These are phyloP conservation scores for Micromussa lordhowensis DNA, from an alignment of 92 coral and sea anemone genomes.

Conservation along the genomic window DNA sequence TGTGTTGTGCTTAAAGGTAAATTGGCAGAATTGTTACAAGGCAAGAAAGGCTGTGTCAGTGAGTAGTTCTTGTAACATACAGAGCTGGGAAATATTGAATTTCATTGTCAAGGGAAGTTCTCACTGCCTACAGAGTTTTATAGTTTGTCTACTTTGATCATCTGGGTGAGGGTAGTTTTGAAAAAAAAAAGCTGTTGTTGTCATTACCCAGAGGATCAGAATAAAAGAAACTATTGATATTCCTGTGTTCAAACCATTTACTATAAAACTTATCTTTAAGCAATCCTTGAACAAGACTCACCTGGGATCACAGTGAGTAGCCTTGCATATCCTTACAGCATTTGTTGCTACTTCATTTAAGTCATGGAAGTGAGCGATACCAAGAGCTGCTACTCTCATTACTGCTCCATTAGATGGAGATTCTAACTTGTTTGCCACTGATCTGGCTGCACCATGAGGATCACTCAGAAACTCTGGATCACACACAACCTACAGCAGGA, in stretches of 20 bases:
- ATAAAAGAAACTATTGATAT: background rate
- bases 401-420: constrained; percentile 95
- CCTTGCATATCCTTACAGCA: constrained; percentile 91
- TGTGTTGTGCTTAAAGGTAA: too few relatives aligned
- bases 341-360: constrained; percentile 86
- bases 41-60: background rate
- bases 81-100: background rate
- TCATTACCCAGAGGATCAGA: too few relatives aligned
- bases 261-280: background rate
- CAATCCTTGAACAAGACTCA: constrained; percentile 8
- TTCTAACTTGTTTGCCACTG: constrained; percentile 76
- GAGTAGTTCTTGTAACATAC: background rate
- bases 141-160: too few relatives aligned
- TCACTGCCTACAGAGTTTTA: background rate
- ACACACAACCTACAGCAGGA: constrained; percentile 71
- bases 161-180: too few relatives aligned
- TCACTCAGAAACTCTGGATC: constrained; percentile 85
- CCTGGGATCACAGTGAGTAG: constrained; percentile 96
- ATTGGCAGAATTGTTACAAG: background rate
- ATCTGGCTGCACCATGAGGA: constrained; percentile 92
- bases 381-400: constrained; percentile 89
- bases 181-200: too few relatives aligned
- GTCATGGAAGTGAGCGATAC: constrained; percentile 90
- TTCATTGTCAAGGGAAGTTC: background rate
- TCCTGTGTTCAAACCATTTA: background rate